Conservation (phyloP, 2,888 invertebrate species). For the Cyclophora albipunctata region DNA sequence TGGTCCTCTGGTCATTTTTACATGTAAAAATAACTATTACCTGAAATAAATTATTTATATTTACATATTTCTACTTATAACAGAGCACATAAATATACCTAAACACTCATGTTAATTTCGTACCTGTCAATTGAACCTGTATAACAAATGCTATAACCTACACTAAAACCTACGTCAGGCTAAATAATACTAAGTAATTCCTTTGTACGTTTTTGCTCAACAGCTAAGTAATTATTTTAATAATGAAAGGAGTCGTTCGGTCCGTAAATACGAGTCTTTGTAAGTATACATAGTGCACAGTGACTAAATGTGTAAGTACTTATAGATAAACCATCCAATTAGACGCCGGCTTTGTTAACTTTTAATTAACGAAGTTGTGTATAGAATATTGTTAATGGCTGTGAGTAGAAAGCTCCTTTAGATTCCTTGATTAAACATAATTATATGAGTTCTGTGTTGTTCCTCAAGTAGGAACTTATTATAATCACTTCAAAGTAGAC, state of each 20-base stretch:
- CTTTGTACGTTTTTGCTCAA: not conserved
- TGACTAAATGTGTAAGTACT: conserved; percentile 14
- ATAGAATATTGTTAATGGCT: conserved; percentile 26
- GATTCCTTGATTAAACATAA: conserved; percentile 5
- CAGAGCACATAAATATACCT: no score
- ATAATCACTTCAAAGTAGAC: no score
- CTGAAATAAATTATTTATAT: no score
- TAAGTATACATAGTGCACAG: conserved; percentile 6
- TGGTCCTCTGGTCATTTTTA: no score
- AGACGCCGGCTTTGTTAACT: conserved; percentile 48
- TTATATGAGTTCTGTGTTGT: conserved; percentile 1
- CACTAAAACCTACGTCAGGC: no score
- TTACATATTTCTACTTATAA: no score
- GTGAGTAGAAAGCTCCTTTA: conserved; percentile 7
- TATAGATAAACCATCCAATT: conserved; percentile 46
- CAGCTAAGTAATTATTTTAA: conserved; percentile 1
- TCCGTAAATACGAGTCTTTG: conserved; percentile 4
- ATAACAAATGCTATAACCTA: no score
- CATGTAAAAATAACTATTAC: no score
- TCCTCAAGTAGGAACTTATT: no score
- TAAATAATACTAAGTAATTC: no score
- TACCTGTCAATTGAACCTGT: no score
- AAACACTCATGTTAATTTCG: no score
- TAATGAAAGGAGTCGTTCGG: conserved; percentile 4
- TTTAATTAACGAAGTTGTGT: conserved; percentile 49